phyloP scores from a whole-genome alignment of 2,888 invertebrate genomes.

The Chamaedrilus cognettii region DNA sequence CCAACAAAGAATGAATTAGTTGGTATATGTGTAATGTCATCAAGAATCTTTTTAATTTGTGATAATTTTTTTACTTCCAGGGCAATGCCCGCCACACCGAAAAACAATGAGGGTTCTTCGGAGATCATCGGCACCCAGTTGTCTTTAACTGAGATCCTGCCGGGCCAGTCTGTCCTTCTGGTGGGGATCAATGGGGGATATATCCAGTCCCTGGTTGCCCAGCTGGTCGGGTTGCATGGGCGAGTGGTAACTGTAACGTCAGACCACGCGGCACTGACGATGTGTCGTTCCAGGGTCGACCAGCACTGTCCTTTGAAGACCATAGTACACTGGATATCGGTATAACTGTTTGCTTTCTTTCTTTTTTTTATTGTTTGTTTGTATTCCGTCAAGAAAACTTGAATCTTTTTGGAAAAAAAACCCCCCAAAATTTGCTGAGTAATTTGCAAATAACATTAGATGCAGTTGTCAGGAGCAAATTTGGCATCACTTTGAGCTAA shows the following conservation, averaged over 20 bases:
- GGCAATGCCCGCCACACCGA: neutral
- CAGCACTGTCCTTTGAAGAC: neutral
- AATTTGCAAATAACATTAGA: too few species aligned
- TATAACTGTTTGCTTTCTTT: too few species aligned
- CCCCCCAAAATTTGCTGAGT: too few species aligned
- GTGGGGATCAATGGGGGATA: conserved; percentile 4
- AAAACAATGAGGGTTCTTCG: neutral
- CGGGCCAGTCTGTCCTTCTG: neutral
- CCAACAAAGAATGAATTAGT: too few species aligned
- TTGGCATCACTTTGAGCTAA: too few species aligned
- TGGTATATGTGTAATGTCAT: too few species aligned
- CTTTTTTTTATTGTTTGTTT: too few species aligned
- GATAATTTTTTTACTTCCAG: too few species aligned
- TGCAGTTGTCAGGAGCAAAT: too few species aligned
- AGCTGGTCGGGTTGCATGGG: conserved; percentile 3
- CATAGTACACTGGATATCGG: neutral
- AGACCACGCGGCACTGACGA: neutral
- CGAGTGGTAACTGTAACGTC: neutral
- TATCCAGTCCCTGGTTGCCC: conserved; percentile 4
- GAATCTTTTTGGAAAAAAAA: too few species aligned
- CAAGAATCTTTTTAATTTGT: too few species aligned
- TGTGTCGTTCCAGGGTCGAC: neutral
- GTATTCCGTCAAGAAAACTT: too few species aligned
- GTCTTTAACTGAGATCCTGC: neutral
- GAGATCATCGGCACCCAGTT: conserved; percentile 1